Conservation (phyloP, 2,113 vertebrate genomes). For the Trogon surrucura region DNA sequence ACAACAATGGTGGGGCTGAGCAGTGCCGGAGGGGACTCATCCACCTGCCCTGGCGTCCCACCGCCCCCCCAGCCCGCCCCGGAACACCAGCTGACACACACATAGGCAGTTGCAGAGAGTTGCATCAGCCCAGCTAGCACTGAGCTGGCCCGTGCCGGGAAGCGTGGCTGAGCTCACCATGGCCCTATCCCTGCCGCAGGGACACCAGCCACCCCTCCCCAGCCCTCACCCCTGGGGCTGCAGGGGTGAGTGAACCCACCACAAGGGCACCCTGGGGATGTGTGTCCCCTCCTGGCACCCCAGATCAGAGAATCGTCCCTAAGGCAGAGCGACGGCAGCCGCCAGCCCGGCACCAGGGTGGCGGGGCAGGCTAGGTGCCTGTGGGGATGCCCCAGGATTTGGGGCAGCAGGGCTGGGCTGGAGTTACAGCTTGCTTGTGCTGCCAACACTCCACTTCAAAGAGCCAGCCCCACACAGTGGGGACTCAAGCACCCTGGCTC, state of each 20-base stretch:
- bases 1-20: background rate
- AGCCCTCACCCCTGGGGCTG: background rate
- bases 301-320: background rate
- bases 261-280: background rate
- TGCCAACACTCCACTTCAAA: constrained; percentile 5
- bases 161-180: background rate
- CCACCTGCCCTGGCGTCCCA: accelerated
- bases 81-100: background rate
- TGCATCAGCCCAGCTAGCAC: constrained; percentile 29
- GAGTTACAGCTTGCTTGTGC: background rate
- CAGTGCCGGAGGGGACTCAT: accelerated
- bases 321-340: background rate
- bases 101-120: background rate
- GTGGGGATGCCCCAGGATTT: background rate
- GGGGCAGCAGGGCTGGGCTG: background rate
- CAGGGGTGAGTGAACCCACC: background rate
- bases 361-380: background rate
- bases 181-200: background rate
- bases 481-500: background rate
- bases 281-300: background rate
- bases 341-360: background rate
- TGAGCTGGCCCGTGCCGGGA: background rate
- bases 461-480: background rate
- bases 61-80: background rate
- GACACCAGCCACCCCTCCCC: background rate